Percentiles rank a stretch among this genome's conserved stretches.
Conservation (phyloP, 2,797 vertebrate genomes). For the Octomys mimax region DNA sequence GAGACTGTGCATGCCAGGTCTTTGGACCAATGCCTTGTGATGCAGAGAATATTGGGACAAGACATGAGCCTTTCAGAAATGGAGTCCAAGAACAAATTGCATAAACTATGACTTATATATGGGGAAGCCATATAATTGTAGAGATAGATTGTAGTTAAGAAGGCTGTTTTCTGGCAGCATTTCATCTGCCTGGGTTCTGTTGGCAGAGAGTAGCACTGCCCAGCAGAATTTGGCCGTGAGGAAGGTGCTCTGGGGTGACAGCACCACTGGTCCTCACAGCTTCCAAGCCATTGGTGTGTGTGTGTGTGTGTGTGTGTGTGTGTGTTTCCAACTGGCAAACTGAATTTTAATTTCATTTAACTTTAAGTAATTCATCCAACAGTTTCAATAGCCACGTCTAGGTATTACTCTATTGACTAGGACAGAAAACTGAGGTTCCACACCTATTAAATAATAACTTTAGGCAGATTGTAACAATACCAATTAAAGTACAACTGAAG, state of each 20-base stretch:
- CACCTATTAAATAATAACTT: not conserved
- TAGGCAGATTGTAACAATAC: not conserved
- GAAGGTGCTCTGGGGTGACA: not conserved
- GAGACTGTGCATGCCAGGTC: not conserved
- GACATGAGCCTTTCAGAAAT: not conserved
- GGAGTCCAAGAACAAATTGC: not conserved
- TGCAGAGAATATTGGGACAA: not conserved
- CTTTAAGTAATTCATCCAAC: constrained; percentile 5
- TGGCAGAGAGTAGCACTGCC: not conserved
- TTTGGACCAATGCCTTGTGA: not conserved
- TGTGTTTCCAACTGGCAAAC: not conserved
- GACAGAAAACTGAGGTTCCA: not conserved
- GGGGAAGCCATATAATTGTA: not conserved
- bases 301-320: too few relatives aligned
- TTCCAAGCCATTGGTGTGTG: not conserved
- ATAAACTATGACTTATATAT: not conserved
- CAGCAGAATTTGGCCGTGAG: not conserved
- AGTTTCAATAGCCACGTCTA: not conserved
- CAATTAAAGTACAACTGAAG: not conserved
- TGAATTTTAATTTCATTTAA: constrained; percentile 5
- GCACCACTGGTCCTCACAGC: not conserved
- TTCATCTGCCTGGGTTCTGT: not conserved
- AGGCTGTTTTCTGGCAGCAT: not conserved
- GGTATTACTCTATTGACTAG: not conserved
- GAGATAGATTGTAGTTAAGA: not conserved